phyloP scores from a whole-genome alignment of 2,797 vertebrate species.

The Potorous gilbertii region DNA sequence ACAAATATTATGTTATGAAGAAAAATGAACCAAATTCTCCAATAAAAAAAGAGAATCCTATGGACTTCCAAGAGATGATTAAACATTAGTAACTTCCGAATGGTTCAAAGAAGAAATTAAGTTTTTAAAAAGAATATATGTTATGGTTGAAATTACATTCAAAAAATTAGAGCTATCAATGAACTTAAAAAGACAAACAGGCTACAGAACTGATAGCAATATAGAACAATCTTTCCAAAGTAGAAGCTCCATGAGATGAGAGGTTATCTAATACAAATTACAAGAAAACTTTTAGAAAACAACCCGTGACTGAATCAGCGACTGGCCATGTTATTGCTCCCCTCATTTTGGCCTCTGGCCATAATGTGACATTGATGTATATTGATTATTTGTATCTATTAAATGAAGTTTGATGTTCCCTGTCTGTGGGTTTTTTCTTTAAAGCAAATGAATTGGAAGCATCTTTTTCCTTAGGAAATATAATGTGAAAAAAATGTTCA shows the following conservation, averaged over 20 bases:
- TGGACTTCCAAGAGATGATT: too few species aligned
- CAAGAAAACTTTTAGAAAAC: neutral
- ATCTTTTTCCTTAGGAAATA: neutral
- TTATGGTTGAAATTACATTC: neutral
- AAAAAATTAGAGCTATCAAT: neutral
- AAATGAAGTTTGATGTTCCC: neutral
- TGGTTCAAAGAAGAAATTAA: too few species aligned
- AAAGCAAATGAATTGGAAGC: neutral
- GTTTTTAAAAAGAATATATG: neutral
- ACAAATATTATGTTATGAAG: too few species aligned
- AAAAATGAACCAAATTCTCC: too few species aligned
- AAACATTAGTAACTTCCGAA: too few species aligned
- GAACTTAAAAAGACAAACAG: neutral
- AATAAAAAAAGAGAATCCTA: too few species aligned
- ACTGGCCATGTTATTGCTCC: neutral
- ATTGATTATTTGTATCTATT: neutral
- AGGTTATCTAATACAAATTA: neutral
- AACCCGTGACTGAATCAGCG: neutral
- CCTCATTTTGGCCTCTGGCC: too few species aligned
- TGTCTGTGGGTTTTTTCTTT: neutral
- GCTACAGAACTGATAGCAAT: neutral
- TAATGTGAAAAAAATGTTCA: neutral
- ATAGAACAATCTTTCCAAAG: neutral
- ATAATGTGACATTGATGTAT: neutral
- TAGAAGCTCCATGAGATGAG: too few species aligned